phyloP scores from a whole-genome alignment of 2,888 invertebrate species.

The Trichogramma evanescens region DNA sequence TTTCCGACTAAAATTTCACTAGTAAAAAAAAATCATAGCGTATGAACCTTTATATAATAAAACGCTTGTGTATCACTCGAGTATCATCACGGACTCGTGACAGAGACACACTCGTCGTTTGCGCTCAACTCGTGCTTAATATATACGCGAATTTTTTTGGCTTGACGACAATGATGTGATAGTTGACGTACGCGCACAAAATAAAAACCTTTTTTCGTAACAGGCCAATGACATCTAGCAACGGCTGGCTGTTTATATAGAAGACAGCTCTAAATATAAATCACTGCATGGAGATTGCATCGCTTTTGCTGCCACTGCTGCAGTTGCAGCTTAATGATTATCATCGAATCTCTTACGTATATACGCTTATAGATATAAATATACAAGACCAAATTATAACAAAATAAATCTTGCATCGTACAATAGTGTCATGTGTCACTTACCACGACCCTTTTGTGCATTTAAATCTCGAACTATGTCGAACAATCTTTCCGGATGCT shows the following conservation, averaged over 20 bases:
- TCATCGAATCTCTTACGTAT: not conserved
- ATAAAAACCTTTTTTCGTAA: conserved; percentile 20
- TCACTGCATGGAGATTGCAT: not conserved
- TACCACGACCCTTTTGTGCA: conserved; percentile 71
- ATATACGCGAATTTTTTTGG: conserved; percentile 12
- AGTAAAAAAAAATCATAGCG: no score
- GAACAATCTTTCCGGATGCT: conserved; percentile 67
- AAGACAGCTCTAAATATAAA: conserved; percentile 10
- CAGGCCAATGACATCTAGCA: conserved; percentile 19
- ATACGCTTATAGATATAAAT: not conserved
- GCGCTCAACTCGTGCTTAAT: conserved; percentile 10
- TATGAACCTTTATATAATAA: no score
- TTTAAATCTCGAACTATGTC: conserved; percentile 74
- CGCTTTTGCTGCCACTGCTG: not conserved
- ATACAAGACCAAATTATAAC: not conserved
- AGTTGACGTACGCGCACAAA: no score
- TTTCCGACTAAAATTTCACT: no score
- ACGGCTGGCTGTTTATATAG: no score
- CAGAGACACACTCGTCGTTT: no score
- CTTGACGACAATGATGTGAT: no score
- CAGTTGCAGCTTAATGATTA: not conserved
- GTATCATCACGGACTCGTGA: no score
- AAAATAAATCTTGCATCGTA: not conserved
- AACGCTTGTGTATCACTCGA: no score
- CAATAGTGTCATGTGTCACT: conserved; percentile 18